phyloP scores from a whole-genome alignment of 1,140 invertebrate genomes.

The Tigriopus japonicus region DNA sequence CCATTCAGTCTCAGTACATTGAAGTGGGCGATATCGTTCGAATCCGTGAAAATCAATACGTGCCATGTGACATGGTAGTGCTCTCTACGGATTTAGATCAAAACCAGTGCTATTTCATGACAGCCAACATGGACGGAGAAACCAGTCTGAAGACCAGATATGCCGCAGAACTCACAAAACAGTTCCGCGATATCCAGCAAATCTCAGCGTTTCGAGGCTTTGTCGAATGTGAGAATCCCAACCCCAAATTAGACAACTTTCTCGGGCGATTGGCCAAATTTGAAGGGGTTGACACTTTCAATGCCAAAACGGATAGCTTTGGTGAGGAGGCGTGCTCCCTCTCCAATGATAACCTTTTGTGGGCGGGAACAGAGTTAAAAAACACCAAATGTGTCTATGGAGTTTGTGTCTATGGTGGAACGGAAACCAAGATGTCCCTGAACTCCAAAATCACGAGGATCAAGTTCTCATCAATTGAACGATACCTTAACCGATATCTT shows the following conservation, averaged over 20 bases:
- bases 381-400: conserved; percentile 54
- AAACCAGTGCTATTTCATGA: conserved; percentile 38
- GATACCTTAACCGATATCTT: conserved; percentile 32
- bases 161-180: conserved; percentile 18
- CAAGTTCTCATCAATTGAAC: conserved; percentile 60
- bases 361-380: conserved; percentile 54
- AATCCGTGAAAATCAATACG: conserved; percentile 43
- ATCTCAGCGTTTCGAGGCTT: conserved; percentile 33
- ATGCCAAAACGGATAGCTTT: conserved; percentile 20
- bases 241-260: conserved; percentile 54
- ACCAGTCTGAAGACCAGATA: conserved; percentile 41
- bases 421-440: conserved; percentile 59
- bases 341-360: conserved; percentile 47
- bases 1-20: conserved; percentile 23
- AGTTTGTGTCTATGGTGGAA: conserved; percentile 49
- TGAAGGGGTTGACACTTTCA: no score
- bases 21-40: conserved; percentile 53
- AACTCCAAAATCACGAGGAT: conserved; percentile 53
- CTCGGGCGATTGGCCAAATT: conserved; percentile 35
- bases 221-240: conserved; percentile 33
- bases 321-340: conserved; percentile 27
- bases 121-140: conserved; percentile 47
- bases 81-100: conserved; percentile 34
- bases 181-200: conserved; percentile 23
- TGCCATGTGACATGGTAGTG: conserved; percentile 60